Percentiles rank a stretch among this genome's conserved stretches.
Evolutionary conservation across 2,888 invertebrate species (phyloP).

Genomic region (Drosophila antonietae): DNA sequence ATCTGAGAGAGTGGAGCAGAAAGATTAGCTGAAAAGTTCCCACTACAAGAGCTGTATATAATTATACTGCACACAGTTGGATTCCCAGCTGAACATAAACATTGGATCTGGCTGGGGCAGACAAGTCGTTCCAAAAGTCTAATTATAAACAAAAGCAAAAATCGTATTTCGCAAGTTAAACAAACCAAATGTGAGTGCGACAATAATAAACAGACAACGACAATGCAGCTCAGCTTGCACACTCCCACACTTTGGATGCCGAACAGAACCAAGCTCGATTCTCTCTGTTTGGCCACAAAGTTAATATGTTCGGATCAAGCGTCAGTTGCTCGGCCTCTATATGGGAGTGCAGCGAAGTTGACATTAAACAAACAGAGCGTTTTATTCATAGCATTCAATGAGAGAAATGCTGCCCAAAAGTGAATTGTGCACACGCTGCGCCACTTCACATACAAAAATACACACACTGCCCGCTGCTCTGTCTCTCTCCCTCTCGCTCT

Average conservation of each 20-base stretch:
- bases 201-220: constrained; percentile 50
- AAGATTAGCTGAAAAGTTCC: constrained; percentile 27
- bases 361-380: constrained; percentile 46
- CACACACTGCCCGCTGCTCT: constrained; percentile 11
- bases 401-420: constrained; percentile 34
- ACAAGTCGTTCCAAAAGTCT: constrained; percentile 31
- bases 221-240: constrained; percentile 32
- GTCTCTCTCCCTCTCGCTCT: not conserved
- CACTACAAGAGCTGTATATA: constrained; percentile 36
- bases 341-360: constrained; percentile 35
- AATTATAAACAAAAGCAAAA: constrained; percentile 60
- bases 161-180: constrained; percentile 56
- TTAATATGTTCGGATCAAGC: constrained; percentile 25
- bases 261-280: not conserved
- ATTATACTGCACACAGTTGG: constrained; percentile 7
- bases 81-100: constrained; percentile 35
- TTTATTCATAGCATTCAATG: constrained; percentile 43
- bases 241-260: constrained; percentile 4
- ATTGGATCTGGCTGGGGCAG: constrained; percentile 25
- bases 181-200: constrained; percentile 43
- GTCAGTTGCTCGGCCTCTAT: too few species aligned
- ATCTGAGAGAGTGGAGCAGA: not conserved
- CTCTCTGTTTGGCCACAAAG: constrained; percentile 1
- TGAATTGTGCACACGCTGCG: constrained; percentile 71
- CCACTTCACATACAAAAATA: constrained; percentile 52